Evolutionary conservation across 2,888 invertebrate species (phyloP).

Genomic region (Caradrina clavipalpis): DNA sequence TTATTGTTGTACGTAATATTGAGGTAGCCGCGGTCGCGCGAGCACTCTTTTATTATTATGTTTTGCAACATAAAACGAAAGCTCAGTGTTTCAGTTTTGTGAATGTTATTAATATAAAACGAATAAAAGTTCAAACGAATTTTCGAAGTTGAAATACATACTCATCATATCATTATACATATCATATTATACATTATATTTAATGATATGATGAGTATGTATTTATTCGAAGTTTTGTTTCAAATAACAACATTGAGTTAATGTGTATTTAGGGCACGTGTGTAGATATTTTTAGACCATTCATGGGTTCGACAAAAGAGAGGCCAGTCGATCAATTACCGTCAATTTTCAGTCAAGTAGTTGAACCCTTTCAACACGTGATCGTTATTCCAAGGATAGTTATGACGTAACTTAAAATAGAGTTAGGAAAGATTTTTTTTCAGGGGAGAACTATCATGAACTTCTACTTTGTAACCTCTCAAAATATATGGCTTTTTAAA

Average conservation of each 20-base stretch:
- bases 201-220: background rate
- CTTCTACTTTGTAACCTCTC: too few relatives aligned
- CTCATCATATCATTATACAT: too few relatives aligned
- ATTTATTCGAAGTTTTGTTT: background rate
- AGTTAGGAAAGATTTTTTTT: too few relatives aligned
- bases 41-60: background rate
- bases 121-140: background rate
- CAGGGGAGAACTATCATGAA: too few relatives aligned
- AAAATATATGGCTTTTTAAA: too few relatives aligned
- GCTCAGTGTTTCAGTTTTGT: constrained; percentile 3
- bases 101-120: constrained; percentile 10
- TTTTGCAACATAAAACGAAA: background rate
- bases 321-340: background rate
- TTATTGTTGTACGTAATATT: background rate
- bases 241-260: background rate
- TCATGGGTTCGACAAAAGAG: background rate
- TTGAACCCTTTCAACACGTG: too few relatives aligned
- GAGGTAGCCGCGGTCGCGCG: background rate
- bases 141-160: too few relatives aligned
- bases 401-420: too few relatives aligned
- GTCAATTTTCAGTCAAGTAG: background rate
- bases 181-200: too few relatives aligned
- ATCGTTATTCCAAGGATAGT: too few relatives aligned
- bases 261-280: constrained; percentile 1
- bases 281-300: background rate